Conservation (phyloP, 2,888 invertebrate genomes). For the Galerucella calmariensis region DNA sequence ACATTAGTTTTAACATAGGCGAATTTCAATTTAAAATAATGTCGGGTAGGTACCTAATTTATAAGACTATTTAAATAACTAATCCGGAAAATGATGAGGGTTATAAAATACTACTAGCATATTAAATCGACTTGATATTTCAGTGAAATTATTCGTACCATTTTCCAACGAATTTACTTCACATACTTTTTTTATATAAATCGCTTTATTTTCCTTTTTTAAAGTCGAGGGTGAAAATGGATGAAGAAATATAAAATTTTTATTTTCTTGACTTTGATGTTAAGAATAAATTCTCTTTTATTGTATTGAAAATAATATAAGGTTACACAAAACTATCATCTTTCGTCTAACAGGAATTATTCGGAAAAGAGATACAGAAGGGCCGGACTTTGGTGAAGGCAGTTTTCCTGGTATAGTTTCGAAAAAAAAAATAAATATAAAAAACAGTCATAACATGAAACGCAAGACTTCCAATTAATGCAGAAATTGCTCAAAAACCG, state of each 20-base stretch:
- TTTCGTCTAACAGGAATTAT: no score
- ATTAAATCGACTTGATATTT: neutral
- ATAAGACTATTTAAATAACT: neutral
- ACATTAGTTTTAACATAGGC: neutral
- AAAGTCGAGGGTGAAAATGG: neutral
- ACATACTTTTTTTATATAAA: neutral
- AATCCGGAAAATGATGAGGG: constrained; percentile 1
- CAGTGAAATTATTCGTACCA: neutral
- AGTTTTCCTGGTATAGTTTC: no score
- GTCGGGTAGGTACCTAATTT: neutral
- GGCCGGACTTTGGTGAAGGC: no score
- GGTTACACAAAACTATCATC: no score
- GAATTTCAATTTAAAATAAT: neutral
- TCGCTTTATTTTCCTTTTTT: neutral
- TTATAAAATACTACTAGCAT: neutral
- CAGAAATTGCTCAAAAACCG: no score
- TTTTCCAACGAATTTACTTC: neutral
- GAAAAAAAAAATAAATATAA: no score
- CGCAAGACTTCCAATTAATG: no score
- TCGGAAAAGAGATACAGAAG: no score
- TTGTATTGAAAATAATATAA: neutral
- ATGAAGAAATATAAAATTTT: neutral
- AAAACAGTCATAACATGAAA: no score
- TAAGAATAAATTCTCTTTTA: neutral
- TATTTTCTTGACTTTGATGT: neutral